phyloP scores from a whole-genome alignment of 2,888 invertebrate genomes.

The Agriopis aurantiaria region DNA sequence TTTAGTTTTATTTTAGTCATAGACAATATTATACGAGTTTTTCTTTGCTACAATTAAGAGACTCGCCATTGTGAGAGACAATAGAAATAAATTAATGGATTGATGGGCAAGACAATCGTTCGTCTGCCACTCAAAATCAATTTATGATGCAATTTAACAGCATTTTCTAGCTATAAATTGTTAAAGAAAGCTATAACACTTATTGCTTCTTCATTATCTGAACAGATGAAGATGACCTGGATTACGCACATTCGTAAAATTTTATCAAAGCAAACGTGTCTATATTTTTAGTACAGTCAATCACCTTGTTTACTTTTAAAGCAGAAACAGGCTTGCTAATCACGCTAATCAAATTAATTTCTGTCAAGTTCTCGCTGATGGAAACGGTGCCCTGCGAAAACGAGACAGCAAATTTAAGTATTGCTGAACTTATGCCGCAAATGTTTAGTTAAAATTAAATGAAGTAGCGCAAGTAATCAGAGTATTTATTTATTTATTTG shows the following conservation, averaged over 20 bases:
- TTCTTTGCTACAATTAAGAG: no score
- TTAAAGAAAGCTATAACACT: conserved; percentile 2
- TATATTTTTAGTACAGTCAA: background rate
- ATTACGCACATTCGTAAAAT: background rate
- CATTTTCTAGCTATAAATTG: conserved; percentile 18
- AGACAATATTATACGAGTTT: background rate
- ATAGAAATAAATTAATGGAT: background rate
- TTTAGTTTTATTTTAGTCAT: no score
- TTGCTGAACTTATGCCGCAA: no score
- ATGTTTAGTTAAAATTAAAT: no score
- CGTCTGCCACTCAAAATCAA: conserved; percentile 19
- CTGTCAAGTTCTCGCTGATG: no score
- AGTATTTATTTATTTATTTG: no score
- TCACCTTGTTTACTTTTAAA: background rate
- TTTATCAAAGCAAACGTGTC: background rate
- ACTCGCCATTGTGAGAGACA: background rate
- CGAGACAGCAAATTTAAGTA: no score
- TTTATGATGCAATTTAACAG: conserved; percentile 5
- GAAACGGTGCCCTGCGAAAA: no score
- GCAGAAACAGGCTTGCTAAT: no score
- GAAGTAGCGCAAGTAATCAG: no score
- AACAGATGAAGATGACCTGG: background rate
- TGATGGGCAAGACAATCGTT: conserved; percentile 4
- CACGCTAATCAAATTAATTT: no score
- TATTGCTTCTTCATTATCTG: conserved; percentile 16